Conservation (phyloP, 1,140 invertebrate species). For the Cherax quadricarinatus region DNA sequence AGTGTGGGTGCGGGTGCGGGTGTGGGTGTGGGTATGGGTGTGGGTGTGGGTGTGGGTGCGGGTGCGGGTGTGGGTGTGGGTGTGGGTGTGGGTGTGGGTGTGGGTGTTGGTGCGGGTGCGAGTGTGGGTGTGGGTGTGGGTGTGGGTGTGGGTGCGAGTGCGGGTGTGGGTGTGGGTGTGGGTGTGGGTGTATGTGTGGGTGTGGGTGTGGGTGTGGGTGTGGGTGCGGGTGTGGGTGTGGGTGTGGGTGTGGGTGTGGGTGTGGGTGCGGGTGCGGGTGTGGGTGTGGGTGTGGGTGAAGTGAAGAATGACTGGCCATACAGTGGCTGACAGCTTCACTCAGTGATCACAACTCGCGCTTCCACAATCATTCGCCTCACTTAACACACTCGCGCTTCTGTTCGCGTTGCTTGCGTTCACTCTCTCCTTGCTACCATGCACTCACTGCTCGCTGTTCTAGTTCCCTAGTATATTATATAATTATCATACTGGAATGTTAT, state of each 20-base stretch:
- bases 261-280: not conserved
- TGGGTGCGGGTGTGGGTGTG: not conserved
- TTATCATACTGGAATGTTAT: no score
- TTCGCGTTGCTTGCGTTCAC: not conserved
- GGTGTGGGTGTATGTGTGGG: no score
- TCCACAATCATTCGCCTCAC: constrained; percentile 16
- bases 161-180: not conserved
- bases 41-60: no score
- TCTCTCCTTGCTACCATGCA: not conserved
- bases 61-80: no score
- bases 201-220: not conserved
- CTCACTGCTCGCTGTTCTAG: not conserved
- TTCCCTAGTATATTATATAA: not conserved
- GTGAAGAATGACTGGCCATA: constrained; percentile 28
- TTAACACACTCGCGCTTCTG: not conserved
- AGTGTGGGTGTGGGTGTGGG: no score
- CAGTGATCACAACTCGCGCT: not conserved
- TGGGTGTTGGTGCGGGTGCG: no score
- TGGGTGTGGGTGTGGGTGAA: no score
- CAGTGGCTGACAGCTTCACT: constrained; percentile 16
- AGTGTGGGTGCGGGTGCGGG: no score
- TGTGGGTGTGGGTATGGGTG: no score
- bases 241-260: not conserved
- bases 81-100: no score
- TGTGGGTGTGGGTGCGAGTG: no score